These are phyloP conservation scores for Oreocharis arfaki DNA, from an alignment of 2,113 vertebrate genomes.

Conservation along the genomic window DNA sequence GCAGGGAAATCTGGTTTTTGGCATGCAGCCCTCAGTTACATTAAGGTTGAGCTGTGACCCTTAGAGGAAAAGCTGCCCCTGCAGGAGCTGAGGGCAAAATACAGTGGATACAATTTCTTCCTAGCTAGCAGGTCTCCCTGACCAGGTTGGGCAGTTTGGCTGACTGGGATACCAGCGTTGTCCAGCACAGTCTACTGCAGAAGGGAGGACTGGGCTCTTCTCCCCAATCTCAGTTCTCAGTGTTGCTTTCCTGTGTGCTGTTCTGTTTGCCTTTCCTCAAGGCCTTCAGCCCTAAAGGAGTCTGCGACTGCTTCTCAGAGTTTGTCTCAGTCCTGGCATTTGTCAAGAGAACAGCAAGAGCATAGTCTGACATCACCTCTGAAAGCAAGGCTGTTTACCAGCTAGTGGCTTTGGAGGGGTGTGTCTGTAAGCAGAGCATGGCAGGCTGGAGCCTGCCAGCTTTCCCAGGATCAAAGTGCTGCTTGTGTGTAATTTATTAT, in stretches of 20 bases:
- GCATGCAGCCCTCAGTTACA: neutral
- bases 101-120: neutral
- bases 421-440: neutral
- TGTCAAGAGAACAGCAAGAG: neutral
- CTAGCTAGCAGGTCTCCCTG: neutral
- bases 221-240: neutral
- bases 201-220: neutral
- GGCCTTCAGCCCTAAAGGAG: neutral
- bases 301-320: neutral
- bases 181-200: neutral
- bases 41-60: neutral
- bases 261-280: neutral
- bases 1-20: neutral
- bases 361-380: neutral
- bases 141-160: neutral
- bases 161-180: neutral
- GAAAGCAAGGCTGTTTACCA: constrained; percentile 3
- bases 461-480: neutral
- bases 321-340: neutral
- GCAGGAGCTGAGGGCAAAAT: neutral
- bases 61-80: neutral
- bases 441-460: neutral
- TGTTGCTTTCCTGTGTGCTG: neutral
- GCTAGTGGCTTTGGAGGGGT: neutral
- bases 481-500: constrained; percentile 5